These are phyloP conservation scores for Anas platyrhynchos DNA, from an alignment of 2,113 vertebrate genomes.

Conservation along the genomic window DNA sequence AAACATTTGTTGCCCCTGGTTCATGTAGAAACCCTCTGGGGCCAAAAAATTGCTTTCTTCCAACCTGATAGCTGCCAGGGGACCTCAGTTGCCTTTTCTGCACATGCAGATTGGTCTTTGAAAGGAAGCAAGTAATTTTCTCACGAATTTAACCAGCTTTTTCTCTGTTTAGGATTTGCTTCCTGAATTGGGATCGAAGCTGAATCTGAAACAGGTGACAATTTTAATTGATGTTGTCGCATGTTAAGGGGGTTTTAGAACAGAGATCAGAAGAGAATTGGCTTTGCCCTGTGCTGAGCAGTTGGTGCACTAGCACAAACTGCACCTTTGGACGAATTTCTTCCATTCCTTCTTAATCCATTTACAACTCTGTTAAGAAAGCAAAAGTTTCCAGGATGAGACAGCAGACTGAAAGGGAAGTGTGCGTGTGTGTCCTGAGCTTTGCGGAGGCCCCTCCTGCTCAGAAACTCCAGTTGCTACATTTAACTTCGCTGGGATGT, in stretches of 20 bases:
- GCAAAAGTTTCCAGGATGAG: not conserved
- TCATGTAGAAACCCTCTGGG: constrained; percentile 14
- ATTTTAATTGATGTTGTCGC: constrained; percentile 38
- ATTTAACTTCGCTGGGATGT: not conserved
- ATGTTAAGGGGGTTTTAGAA: not conserved
- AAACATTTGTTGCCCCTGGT: not conserved
- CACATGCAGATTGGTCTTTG: not conserved
- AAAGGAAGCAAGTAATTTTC: not conserved
- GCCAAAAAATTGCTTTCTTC: not conserved
- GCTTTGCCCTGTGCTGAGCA: not conserved
- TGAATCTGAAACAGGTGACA: constrained; percentile 69
- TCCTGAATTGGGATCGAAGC: constrained; percentile 68
- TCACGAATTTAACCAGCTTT: constrained; percentile 44
- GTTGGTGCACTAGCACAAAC: not conserved
- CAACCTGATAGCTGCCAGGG: not conserved
- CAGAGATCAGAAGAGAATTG: not conserved
- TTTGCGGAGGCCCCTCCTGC: not conserved
- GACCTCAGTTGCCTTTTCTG: constrained; percentile 18
- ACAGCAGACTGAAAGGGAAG: not conserved
- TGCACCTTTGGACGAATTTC: not conserved
- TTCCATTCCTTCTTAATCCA: not conserved
- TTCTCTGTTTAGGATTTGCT: constrained; percentile 69
- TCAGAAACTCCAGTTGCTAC: not conserved
- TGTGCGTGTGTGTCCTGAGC: not conserved
- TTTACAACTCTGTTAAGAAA: not conserved